Percentiles rank a stretch among this genome's conserved stretches.
Evolutionary conservation across 2,113 vertebrate species (phyloP).

Genomic region (Paramisgurnus dabryanus): DNA sequence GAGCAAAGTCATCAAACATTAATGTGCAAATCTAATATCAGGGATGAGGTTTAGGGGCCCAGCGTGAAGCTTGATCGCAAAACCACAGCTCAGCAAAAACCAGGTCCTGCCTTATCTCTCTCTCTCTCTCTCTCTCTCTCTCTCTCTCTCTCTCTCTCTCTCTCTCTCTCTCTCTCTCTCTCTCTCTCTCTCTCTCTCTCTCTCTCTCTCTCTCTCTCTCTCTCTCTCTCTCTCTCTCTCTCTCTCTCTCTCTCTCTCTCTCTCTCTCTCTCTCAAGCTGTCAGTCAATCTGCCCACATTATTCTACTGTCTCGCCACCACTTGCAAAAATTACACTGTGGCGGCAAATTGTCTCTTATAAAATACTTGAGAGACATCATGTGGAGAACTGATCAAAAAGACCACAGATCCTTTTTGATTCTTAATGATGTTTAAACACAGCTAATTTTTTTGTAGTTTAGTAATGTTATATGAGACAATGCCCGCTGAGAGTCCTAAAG

Average conservation of each 20-base stretch:
- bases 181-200: slow-evolving; percentile 21
- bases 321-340: slow-evolving; percentile 19
- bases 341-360: slow-evolving; percentile 28
- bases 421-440: background rate
- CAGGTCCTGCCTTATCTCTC: background rate
- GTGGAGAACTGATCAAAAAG: slow-evolving; percentile 22
- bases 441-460: background rate
- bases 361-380: slow-evolving; percentile 14
- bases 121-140: background rate
- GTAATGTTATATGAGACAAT: background rate
- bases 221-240: background rate
- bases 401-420: background rate
- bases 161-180: too few relatives aligned
- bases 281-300: background rate
- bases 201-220: background rate
- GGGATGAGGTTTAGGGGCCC: slow-evolving; percentile 39
- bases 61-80: slow-evolving; percentile 22
- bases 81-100: slow-evolving; percentile 40
- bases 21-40: slow-evolving; percentile 76
- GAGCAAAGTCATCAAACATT: slow-evolving; percentile 76
- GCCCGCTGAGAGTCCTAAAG: background rate
- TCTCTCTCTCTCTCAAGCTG: slow-evolving; percentile 21
- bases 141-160: slow-evolving; percentile 4
- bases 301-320: background rate
- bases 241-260: background rate